Evolutionary conservation across 2,797 vertebrate species (phyloP), one percentile per base, ranked within the genome.

Genomic region (Bovichtus variegatus): DNA sequence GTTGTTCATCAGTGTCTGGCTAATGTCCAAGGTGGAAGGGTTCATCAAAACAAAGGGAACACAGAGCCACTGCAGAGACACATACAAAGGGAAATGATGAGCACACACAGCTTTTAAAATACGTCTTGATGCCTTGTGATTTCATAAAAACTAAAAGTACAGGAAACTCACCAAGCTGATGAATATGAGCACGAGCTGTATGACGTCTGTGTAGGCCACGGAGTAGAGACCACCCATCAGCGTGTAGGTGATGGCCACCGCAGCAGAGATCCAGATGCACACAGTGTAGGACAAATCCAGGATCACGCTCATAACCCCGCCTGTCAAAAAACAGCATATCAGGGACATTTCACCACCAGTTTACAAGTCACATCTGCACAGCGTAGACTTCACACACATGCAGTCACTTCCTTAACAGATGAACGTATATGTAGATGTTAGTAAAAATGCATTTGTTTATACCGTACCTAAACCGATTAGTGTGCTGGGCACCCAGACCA

Each of bases 191-290:
- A 89, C 0, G 60, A 95, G 77, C 81, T 96, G 95, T 62, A 93
- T 89, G 16, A 95, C 2, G 16, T 85, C 92, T 81, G 86, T 87
- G 77, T 87, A 87, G 34, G 78, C 84, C 54, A 81, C 84, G n/a
- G 86, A 95, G 85, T 95, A 95, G 58, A 96, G 86, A 1, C 95
- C 94, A 69, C 95, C 82, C 49, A 84, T 36, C 64, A 83, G 64
- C 0, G 77, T 95, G 76, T 95, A 96, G 64, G 77, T 18, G 5
- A 91, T 86, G 29, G 92, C 90, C 1, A 87, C 84, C 6, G 80
- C 87, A 19, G 94, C 91, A 0, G 95, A 95, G 76, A 94, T 15
- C 34, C 90, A 74, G 66, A 95, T 83, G 55, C 93, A 86, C 46
- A 87, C 19, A 66, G 83, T 67, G 10, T 81, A 80, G 50, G 84